phyloP scores from a whole-genome alignment of 2,113 vertebrate species.

The Atrichornis clamosus region DNA sequence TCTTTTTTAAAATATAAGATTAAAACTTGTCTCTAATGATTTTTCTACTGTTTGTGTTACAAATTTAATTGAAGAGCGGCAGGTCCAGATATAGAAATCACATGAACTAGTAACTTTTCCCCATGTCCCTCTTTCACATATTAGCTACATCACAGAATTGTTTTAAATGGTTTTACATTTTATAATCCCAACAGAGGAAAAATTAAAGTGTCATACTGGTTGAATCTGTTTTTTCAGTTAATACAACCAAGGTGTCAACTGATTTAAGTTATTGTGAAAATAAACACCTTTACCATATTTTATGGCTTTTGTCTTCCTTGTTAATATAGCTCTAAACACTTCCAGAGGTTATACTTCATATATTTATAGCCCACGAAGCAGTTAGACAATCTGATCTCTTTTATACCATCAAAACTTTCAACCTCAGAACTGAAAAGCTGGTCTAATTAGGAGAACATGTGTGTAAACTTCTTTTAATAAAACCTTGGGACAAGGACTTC shows the following conservation, averaged over 20 bases:
- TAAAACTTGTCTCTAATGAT: background rate
- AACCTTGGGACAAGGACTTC: background rate
- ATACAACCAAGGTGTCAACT: background rate
- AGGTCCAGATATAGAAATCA: background rate
- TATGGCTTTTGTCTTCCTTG: background rate
- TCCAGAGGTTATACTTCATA: background rate
- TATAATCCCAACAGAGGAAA: background rate
- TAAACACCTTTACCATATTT: background rate
- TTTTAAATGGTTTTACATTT: background rate
- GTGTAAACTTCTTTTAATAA: background rate
- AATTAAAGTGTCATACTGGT: background rate
- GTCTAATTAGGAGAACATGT: background rate
- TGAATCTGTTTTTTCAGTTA: background rate
- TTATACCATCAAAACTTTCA: background rate
- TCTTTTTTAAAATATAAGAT: background rate
- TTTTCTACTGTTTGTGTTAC: background rate
- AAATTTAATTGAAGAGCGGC: background rate
- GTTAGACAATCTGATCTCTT: background rate
- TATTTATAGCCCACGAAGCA: background rate
- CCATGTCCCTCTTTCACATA: background rate
- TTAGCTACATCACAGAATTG: background rate
- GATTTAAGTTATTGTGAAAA: background rate
- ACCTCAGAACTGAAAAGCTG: background rate
- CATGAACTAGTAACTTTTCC: background rate
- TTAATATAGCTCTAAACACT: background rate